Conservation (phyloP, 2,113 vertebrate species). For the Gallinago paraguaiae region DNA sequence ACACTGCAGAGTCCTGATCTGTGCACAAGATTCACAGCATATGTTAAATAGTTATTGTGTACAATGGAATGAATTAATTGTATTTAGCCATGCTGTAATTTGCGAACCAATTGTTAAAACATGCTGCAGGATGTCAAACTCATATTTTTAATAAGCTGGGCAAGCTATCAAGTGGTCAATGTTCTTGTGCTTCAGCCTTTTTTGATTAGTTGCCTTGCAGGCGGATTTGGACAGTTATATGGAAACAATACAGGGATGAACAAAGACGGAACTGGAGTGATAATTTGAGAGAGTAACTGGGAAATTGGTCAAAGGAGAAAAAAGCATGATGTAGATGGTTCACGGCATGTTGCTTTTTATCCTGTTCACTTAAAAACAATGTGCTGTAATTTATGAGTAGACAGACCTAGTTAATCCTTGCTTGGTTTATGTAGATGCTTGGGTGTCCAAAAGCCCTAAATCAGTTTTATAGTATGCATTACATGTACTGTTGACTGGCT, state of each 20-base stretch:
- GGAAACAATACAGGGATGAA: constrained; percentile 74
- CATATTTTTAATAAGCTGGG: constrained; percentile 74
- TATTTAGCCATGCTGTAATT: constrained; percentile 67
- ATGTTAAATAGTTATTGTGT: constrained; percentile 70
- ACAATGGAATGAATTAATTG: constrained; percentile 67
- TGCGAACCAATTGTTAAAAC: constrained; percentile 68
- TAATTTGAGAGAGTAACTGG: constrained; percentile 74
- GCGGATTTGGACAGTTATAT: constrained; percentile 69
- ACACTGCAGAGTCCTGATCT: constrained; percentile 20
- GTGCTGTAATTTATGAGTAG: constrained; percentile 62
- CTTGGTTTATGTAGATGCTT: constrained; percentile 63
- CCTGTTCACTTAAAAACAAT: constrained; percentile 66
- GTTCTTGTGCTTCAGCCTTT: constrained; percentile 69
- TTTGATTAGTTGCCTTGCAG: constrained; percentile 71
- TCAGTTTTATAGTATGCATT: constrained; percentile 69
- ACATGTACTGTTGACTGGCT: constrained; percentile 66
- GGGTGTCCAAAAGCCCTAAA: constrained; percentile 63
- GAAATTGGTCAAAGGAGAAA: constrained; percentile 67
- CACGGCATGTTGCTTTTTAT: constrained; percentile 61
- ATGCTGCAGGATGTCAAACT: constrained; percentile 74
- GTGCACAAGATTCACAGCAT: constrained; percentile 56
- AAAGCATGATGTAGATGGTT: constrained; percentile 66
- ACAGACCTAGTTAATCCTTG: constrained; percentile 62
- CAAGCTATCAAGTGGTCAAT: constrained; percentile 73
- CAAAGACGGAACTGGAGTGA: constrained; percentile 71